Conservation (phyloP, 2,797 vertebrate genomes). For the Stomatorhinus walkeri region DNA sequence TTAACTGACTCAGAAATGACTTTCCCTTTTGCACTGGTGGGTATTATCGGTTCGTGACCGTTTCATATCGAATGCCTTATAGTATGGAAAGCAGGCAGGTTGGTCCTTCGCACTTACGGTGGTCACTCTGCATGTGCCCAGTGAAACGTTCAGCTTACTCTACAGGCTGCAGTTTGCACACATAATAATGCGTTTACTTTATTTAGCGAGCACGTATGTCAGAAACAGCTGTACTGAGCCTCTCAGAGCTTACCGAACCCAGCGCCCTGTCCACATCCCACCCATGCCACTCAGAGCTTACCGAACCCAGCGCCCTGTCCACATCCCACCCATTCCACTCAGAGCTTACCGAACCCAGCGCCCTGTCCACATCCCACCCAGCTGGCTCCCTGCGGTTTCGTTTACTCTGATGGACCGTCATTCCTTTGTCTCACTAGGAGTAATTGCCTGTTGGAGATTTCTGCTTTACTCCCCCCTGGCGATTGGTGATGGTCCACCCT, state of each 20-base stretch:
- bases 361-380: background rate
- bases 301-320: background rate
- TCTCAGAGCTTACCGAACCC: background rate
- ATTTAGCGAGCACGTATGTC: background rate
- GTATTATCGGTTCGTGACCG: background rate
- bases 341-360: background rate
- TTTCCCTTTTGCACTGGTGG: background rate
- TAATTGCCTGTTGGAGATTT: background rate
- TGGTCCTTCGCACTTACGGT: background rate
- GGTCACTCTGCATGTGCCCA: no score
- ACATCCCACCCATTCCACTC: background rate
- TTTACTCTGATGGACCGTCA: background rate
- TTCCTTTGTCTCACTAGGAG: slow-evolving; percentile 3
- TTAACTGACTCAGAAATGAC: slow-evolving; percentile 28
- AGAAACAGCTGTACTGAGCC: no score
- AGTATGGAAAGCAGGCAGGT: background rate
- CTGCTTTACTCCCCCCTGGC: background rate
- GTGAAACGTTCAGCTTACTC: background rate
- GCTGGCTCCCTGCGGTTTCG: background rate
- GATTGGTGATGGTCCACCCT: background rate
- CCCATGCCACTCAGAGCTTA: background rate
- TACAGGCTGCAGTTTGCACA: background rate
- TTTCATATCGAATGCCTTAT: background rate
- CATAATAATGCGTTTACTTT: background rate
- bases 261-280: background rate